phyloP scores from a whole-genome alignment of 1,140 invertebrate genomes.

The Trissolcus basalis region DNA sequence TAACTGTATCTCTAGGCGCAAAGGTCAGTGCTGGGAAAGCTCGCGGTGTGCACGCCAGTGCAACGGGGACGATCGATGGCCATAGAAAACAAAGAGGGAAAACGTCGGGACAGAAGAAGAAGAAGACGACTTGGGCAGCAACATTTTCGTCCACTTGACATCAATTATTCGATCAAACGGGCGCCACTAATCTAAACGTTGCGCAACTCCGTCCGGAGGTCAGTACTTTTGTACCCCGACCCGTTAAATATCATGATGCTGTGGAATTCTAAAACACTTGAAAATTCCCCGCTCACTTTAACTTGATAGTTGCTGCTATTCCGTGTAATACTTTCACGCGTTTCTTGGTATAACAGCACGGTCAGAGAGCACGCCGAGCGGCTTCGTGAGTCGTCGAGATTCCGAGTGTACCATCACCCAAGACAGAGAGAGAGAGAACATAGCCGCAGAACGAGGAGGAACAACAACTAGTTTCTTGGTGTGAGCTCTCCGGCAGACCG shows the following conservation, averaged over 20 bases:
- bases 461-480: conserved; percentile 45
- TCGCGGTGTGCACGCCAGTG: no score
- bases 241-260: conserved; percentile 28
- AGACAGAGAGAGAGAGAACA: conserved; percentile 29
- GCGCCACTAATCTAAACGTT: background rate
- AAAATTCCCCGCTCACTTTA: conserved; percentile 42
- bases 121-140: background rate
- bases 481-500: conserved; percentile 18
- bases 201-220: background rate
- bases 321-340: conserved; percentile 56
- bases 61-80: conserved; percentile 16
- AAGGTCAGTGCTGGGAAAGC: no score
- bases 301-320: conserved; percentile 30
- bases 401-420: conserved; percentile 41
- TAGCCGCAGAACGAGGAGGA: conserved; percentile 41
- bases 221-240: background rate
- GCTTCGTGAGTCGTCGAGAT: conserved; percentile 40
- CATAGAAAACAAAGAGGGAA: no score
- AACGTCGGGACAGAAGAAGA: conserved; percentile 5
- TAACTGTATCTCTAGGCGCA: no score
- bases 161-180: background rate
- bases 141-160: conserved; percentile 18
- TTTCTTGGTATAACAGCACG: conserved; percentile 46
- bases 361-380: conserved; percentile 37
- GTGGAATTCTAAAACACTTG: conserved; percentile 50